Evolutionary conservation across 1,140 invertebrate genomes (phyloP), one percentile per base, ranked within the genome.

Genomic region (Tyrophagus putrescentiae): DNA sequence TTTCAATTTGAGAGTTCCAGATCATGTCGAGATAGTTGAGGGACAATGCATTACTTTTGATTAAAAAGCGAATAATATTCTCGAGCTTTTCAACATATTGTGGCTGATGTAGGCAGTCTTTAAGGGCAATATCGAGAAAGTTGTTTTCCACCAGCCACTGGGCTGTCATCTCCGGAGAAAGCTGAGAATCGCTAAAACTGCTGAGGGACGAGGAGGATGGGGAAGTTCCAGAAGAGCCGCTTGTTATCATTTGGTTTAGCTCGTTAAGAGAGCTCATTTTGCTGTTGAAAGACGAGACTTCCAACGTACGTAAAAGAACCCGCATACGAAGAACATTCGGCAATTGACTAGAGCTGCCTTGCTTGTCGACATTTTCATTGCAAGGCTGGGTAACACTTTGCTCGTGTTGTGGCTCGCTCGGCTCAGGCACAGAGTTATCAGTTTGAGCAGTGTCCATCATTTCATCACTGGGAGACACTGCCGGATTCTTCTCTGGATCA

Each of bases 261-360:
- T 98, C 94, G 75, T 97, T 97, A 33, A 98, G 76, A 29, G 93
- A 92, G 72, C 94, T 96, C 94, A 98, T 98, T 77, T 97, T 97
- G 9, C 93, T 92, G 76, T 97, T 97, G 70, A 96, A 98, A 36
- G 91, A 96, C 16, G 92, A 96, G 70, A 96, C 93, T 79, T 95
- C 88, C 56, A 97, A 75, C 66, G 93, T 80, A 70, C 90, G 83
- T 62, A 97, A 76, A 66, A 96, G 94, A 86, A 96, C 95, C 77
- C 93, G 92, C 62, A 97, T 7, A 7, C 31, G 45, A 48, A 7
- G 45, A 48, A 9, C 45, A 6, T 6, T 6, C 7, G 45, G 13
- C 18, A 18, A 48, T 9, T 48, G 45, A 48, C 7, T 48, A 48
- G 45, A 48, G 21, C 21, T 39, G 45, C 21, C 45, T 6, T 7